These are phyloP conservation scores for Macrophya alboannulata DNA, from an alignment of 2,888 invertebrate species.

Conservation along the genomic window DNA sequence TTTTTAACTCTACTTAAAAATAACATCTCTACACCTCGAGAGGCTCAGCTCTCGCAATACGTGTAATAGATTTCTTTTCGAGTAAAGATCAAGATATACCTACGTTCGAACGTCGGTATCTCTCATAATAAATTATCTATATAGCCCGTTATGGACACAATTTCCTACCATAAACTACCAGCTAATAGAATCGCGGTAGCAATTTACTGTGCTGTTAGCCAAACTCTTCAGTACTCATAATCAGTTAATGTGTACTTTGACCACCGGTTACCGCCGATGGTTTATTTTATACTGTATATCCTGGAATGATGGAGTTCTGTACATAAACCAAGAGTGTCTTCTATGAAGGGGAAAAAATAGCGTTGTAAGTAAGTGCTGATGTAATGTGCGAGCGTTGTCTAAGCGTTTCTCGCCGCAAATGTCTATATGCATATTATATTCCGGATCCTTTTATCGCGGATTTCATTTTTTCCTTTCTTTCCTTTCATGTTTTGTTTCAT, in stretches of 20 bases:
- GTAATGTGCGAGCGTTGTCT: slow-evolving; percentile 7
- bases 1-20: neutral
- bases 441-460: neutral
- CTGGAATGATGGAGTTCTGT: neutral
- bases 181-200: neutral
- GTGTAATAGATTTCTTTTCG: neutral
- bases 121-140: neutral
- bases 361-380: neutral
- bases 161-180: neutral
- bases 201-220: neutral
- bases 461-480: neutral
- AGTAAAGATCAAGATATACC: neutral
- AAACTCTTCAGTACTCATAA: neutral
- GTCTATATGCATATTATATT: slow-evolving; percentile 9
- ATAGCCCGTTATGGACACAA: neutral
- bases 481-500: neutral
- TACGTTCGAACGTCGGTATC: neutral
- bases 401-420: neutral
- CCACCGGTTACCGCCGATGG: neutral
- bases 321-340: neutral
- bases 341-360: neutral
- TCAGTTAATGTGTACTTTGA: neutral
- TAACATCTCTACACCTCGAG: neutral
- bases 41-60: neutral
- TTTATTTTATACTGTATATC: neutral